These are phyloP conservation scores for Battus philenor DNA, from an alignment of 1,140 invertebrate species.

Conservation along the genomic window DNA sequence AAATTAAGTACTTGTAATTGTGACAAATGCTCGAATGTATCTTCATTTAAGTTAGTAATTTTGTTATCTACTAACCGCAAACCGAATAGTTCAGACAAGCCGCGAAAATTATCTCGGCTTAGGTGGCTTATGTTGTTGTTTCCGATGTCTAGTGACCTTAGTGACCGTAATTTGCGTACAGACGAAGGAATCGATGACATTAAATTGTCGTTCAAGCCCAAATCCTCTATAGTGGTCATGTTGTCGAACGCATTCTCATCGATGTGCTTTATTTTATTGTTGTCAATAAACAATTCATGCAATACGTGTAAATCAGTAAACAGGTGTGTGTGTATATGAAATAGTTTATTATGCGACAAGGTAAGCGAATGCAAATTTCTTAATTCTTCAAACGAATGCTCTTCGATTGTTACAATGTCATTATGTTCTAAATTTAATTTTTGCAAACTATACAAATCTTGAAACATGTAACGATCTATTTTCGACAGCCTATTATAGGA, in stretches of 20 bases:
- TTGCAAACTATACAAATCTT: conserved; percentile 85
- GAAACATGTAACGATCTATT: conserved; percentile 84
- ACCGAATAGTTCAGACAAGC: conserved; percentile 79
- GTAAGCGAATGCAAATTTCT: conserved; percentile 86
- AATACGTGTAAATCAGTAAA: conserved; percentile 84
- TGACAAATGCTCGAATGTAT: conserved; percentile 80
- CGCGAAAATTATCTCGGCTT: conserved; percentile 78
- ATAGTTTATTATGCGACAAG: conserved; percentile 84
- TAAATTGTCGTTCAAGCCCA: conserved; percentile 86
- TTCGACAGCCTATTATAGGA: conserved; percentile 83
- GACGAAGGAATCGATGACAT: conserved; percentile 84
- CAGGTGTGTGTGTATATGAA: conserved; percentile 81
- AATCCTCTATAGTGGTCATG: conserved; percentile 86
- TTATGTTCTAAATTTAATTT: conserved; percentile 87
- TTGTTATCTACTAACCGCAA: conserved; percentile 82
- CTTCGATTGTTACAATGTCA: conserved; percentile 82
- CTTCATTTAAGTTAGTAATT: conserved; percentile 80
- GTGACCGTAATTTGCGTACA: conserved; percentile 79
- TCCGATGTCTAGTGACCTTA: conserved; percentile 87
- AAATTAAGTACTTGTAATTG: conserved; percentile 83
- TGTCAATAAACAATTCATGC: conserved; percentile 84
- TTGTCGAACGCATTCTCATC: conserved; percentile 87
- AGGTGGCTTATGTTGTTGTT: conserved; percentile 84
- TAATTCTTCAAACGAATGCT: conserved; percentile 84
- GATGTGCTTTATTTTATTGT: conserved; percentile 83